Conservation (phyloP, 2,888 invertebrate species). For the Sminthurides aquaticus region DNA sequence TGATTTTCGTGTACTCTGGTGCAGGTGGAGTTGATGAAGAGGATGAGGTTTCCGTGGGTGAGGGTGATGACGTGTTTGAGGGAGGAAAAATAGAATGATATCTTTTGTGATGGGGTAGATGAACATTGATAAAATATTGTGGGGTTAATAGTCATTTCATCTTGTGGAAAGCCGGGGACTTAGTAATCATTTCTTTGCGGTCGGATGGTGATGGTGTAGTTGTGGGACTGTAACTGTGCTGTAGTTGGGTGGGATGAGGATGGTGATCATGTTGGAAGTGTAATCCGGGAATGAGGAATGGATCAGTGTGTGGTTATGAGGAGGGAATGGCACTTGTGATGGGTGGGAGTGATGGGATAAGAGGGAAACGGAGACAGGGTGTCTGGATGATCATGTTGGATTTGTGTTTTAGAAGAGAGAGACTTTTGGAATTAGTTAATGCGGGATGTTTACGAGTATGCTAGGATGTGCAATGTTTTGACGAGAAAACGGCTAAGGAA, state of each 20-base stretch:
- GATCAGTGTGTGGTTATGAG: slow-evolving; percentile 13
- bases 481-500: no score
- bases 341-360: slow-evolving; percentile 12
- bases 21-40: neutral
- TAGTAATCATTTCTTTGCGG: neutral
- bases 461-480: no score
- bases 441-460: no score
- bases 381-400: neutral
- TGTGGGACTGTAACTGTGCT: no score
- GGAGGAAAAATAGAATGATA: neutral
- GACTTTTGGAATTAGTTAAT: neutral
- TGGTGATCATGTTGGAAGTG: neutral
- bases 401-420: neutral
- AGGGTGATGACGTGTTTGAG: neutral
- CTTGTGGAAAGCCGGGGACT: no score
- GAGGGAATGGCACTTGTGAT: slow-evolving; percentile 17
- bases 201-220: neutral
- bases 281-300: neutral
- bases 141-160: neutral
- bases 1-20: neutral
- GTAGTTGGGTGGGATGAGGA: neutral
- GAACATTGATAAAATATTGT: neutral
- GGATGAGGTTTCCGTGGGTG: neutral
- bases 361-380: slow-evolving; percentile 1
- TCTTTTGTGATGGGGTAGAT: neutral